A percentile compares a stretch with the other conserved stretches of the same genome.
phyloP scores from a whole-genome alignment of 1,140 invertebrate species.

The Thaumatotibia leucotreta region DNA sequence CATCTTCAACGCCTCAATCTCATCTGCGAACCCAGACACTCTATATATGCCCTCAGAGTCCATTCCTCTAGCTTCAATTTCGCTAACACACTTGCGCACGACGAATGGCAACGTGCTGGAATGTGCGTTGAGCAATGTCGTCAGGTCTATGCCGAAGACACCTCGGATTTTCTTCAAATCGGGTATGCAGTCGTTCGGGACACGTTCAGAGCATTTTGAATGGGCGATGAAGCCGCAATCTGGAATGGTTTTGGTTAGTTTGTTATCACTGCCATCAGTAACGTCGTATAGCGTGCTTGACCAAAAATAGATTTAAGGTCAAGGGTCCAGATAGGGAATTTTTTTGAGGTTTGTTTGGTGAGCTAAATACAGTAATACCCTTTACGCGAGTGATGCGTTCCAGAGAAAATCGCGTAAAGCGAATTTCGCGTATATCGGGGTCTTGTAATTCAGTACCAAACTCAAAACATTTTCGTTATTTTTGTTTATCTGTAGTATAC shows the following conservation, averaged over 20 bases:
- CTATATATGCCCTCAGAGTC: constrained; percentile 92
- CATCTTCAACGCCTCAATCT: constrained; percentile 89
- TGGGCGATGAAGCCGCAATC: constrained; percentile 94
- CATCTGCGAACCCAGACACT: constrained; percentile 92
- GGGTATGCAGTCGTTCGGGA: constrained; percentile 91
- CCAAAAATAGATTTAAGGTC: too few relatives aligned
- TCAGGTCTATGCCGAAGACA: constrained; percentile 94
- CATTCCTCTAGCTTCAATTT: constrained; percentile 89
- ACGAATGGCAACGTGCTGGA: constrained; percentile 86
- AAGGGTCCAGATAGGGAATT: too few relatives aligned
- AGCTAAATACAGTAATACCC: too few relatives aligned
- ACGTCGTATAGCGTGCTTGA: too few relatives aligned
- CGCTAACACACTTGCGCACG: constrained; percentile 89
- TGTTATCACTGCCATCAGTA: too few relatives aligned
- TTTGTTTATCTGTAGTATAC: too few relatives aligned
- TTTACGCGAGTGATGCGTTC: too few relatives aligned
- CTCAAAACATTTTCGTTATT: too few relatives aligned
- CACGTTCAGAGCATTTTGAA: constrained; percentile 89
- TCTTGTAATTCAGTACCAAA: too few relatives aligned
- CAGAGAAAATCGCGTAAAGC: too few relatives aligned
- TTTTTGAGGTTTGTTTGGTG: too few relatives aligned
- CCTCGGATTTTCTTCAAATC: constrained; percentile 91
- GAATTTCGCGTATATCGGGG: too few relatives aligned
- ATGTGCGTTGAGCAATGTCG: constrained; percentile 89
- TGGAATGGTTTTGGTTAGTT: constrained; percentile 53